These are phyloP conservation scores for Anseranas semipalmata DNA, from an alignment of 2,113 vertebrate genomes.

Conservation along the genomic window DNA sequence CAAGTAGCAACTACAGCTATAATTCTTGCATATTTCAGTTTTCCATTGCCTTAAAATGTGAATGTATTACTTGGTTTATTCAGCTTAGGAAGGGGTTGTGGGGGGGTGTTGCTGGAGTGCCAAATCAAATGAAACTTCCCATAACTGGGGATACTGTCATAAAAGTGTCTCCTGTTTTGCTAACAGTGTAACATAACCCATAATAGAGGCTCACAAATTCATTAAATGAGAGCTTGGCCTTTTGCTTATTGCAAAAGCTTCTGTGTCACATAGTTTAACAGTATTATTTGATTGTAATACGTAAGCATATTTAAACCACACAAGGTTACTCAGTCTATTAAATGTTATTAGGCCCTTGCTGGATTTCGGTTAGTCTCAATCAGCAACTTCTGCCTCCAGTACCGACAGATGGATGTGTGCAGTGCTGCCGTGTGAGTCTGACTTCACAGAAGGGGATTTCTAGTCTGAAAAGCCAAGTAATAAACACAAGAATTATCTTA, in stretches of 20 bases:
- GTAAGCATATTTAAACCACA: background rate
- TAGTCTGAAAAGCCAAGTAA: background rate
- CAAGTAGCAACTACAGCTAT: background rate
- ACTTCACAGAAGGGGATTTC: background rate
- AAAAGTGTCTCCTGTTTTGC: background rate
- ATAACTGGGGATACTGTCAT: background rate
- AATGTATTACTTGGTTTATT: background rate
- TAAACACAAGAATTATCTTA: background rate
- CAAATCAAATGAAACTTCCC: background rate
- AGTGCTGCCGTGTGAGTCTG: background rate
- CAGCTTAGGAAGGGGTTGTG: background rate
- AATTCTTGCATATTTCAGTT: constrained; percentile 22
- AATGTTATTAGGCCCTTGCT: background rate
- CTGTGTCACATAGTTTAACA: background rate
- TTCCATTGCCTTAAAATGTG: too few species aligned
- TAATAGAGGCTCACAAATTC: background rate
- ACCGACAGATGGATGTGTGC: background rate
- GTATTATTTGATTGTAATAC: background rate
- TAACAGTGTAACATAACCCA: background rate
- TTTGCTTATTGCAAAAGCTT: background rate
- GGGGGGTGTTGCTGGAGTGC: background rate
- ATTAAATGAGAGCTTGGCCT: background rate
- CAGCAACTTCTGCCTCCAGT: background rate
- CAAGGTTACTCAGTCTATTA: background rate
- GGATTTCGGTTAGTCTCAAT: background rate